phyloP scores from a whole-genome alignment of 2,797 vertebrate species.

The Amblyopsis hoosieri region DNA sequence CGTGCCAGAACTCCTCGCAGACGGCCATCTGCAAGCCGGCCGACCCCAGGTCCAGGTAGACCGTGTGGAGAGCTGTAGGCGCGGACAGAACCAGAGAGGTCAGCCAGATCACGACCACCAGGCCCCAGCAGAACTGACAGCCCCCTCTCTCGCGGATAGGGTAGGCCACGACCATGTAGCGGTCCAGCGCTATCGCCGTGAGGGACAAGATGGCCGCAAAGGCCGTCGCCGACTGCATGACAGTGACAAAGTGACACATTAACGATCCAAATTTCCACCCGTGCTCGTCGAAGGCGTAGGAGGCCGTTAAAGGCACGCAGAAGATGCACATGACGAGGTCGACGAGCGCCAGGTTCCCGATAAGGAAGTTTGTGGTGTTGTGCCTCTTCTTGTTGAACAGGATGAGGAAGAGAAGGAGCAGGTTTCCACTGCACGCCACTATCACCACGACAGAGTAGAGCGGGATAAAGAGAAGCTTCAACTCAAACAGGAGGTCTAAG shows the following conservation, averaged over 20 bases:
- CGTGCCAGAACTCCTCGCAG: conserved; percentile 88
- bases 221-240: conserved; percentile 85
- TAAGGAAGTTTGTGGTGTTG: conserved; percentile 88
- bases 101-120: conserved; percentile 83
- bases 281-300: conserved; percentile 83
- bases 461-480: conserved; percentile 86
- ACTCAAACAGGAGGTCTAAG: conserved; percentile 81
- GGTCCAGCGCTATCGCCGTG: conserved; percentile 87
- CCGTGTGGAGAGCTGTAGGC: conserved; percentile 80
- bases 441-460: conserved; percentile 81
- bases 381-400: conserved; percentile 84
- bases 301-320: conserved; percentile 84
- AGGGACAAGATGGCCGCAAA: conserved; percentile 87
- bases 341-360: conserved; percentile 83
- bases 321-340: conserved; percentile 87
- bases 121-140: conserved; percentile 73
- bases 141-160: conserved; percentile 81
- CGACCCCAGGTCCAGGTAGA: conserved; percentile 82
- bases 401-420: conserved; percentile 86
- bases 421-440: conserved; percentile 83
- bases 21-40: conserved; percentile 84
- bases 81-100: conserved; percentile 77
- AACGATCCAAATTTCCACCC: conserved; percentile 86
- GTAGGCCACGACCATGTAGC: conserved; percentile 87
- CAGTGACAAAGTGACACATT: conserved; percentile 83